Conservation (phyloP, 2,888 invertebrate species). For the Drosophila kambysellisi region DNA sequence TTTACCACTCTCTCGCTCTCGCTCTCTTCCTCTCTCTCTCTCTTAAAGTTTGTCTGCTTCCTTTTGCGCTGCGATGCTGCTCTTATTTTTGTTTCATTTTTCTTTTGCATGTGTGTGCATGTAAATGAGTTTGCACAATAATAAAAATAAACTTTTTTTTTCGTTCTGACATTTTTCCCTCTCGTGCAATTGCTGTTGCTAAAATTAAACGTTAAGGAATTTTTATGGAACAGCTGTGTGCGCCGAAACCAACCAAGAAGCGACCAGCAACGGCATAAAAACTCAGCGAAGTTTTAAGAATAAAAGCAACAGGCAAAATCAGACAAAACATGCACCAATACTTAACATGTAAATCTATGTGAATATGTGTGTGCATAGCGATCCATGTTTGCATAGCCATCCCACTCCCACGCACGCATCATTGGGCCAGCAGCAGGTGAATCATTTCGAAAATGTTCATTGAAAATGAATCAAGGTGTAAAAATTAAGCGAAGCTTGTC, state of each 20-base stretch:
- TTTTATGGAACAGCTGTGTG: slow-evolving; percentile 77
- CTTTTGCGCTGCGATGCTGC: slow-evolving; percentile 40
- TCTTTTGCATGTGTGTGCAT: slow-evolving; percentile 46
- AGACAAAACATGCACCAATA: slow-evolving; percentile 21
- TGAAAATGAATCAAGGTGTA: slow-evolving; percentile 29
- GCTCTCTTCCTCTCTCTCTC: neutral
- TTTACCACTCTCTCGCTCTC: slow-evolving; percentile 6
- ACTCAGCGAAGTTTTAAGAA: slow-evolving; percentile 64
- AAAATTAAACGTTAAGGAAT: slow-evolving; percentile 68
- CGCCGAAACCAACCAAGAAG: slow-evolving; percentile 44
- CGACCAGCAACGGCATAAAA: slow-evolving; percentile 48
- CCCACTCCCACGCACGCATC: slow-evolving; percentile 53
- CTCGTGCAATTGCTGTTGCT: slow-evolving; percentile 61
- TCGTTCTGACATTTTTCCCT: slow-evolving; percentile 60
- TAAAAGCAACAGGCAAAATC: slow-evolving; percentile 56
- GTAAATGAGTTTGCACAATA: slow-evolving; percentile 66
- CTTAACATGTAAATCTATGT: slow-evolving; percentile 3
- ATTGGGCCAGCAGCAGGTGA: slow-evolving; percentile 54
- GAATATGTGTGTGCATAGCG: slow-evolving; percentile 22
- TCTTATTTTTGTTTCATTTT: slow-evolving; percentile 38
- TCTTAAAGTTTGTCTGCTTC: slow-evolving; percentile 58
- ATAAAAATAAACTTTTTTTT: slow-evolving; percentile 60
- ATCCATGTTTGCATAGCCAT: slow-evolving; percentile 48
- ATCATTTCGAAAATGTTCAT: slow-evolving; percentile 34
- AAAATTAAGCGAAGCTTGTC: slow-evolving; percentile 22